Percentiles rank a stretch among this genome's conserved stretches.
Evolutionary conservation across 2,888 invertebrate species (phyloP).

Genomic region (Anorthoa munda): DNA sequence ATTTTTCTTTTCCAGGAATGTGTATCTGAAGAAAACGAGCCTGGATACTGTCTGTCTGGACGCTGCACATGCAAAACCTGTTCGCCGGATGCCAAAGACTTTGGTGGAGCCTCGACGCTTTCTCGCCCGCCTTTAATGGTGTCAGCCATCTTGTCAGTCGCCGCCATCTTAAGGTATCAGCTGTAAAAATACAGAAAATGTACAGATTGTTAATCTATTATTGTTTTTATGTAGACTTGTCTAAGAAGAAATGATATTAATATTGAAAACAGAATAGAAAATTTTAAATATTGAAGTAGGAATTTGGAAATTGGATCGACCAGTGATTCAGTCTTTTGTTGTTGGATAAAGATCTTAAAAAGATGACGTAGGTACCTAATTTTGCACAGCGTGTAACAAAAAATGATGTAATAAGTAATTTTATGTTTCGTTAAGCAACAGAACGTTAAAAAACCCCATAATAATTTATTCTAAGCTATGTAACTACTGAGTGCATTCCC

Average conservation of each 20-base stretch:
- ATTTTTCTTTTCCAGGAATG: constrained; percentile 81
- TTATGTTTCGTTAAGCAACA: neutral
- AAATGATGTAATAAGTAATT: neutral
- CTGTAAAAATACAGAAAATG: constrained; percentile 47
- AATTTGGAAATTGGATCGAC: neutral
- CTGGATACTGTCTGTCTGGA: constrained; percentile 85
- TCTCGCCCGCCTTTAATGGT: constrained; percentile 71
- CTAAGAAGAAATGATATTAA: constrained; percentile 47
- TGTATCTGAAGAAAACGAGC: constrained; percentile 86
- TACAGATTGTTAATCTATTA: constrained; percentile 40
- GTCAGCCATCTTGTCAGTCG: constrained; percentile 74
- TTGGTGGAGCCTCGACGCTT: constrained; percentile 78
- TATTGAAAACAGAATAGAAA: constrained; percentile 1
- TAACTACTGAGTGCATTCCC: neutral
- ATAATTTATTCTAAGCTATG: neutral
- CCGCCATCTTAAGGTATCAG: constrained; percentile 80
- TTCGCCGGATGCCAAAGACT: constrained; percentile 84
- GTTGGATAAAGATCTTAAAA: neutral
- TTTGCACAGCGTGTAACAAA: too few relatives aligned
- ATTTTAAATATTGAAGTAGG: neutral
- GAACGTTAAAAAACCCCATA: constrained; percentile 1
- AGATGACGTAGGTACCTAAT: neutral
- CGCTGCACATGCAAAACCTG: constrained; percentile 88
- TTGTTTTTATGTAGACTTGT: constrained; percentile 45
- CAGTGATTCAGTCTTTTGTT: neutral